These are phyloP conservation scores for Agapetus fuscipes DNA, from an alignment of 2,888 invertebrate species.

Conservation along the genomic window DNA sequence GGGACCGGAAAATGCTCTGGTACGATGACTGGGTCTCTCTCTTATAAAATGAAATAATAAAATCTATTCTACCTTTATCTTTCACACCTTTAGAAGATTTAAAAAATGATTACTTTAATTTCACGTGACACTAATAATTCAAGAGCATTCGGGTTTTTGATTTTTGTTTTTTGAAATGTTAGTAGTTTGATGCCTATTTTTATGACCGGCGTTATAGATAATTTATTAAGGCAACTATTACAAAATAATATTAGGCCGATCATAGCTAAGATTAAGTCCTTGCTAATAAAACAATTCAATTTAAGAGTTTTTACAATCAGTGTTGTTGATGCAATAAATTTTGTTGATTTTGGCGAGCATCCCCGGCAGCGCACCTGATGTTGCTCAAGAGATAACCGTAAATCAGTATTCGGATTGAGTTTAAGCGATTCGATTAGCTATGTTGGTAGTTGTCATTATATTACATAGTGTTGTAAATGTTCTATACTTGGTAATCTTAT, in stretches of 20 bases:
- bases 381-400: constrained; percentile 14
- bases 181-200: too few relatives aligned
- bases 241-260: too few relatives aligned
- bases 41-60: not conserved
- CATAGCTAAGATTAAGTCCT: too few relatives aligned
- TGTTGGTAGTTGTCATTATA: not conserved
- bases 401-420: constrained; percentile 17
- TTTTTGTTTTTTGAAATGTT: too few relatives aligned
- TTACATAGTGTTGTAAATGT: not conserved
- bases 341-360: not conserved
- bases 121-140: too few relatives aligned
- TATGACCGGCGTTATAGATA: too few relatives aligned
- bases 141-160: too few relatives aligned
- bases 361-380: constrained; percentile 3
- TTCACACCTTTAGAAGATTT: not conserved
- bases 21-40: not conserved
- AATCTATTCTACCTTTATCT: not conserved
- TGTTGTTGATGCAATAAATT: too few relatives aligned
- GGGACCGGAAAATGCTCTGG: constrained; percentile 3
- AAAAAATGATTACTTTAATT: too few relatives aligned
- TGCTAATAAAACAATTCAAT: too few relatives aligned
- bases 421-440: constrained; percentile 16
- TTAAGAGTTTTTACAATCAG: too few relatives aligned
- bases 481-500: not conserved
- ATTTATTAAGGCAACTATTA: too few relatives aligned